Evolutionary conservation across 1,140 invertebrate species (phyloP), one percentile per base, ranked within the genome.

Genomic region (Liolophura sinensis): DNA sequence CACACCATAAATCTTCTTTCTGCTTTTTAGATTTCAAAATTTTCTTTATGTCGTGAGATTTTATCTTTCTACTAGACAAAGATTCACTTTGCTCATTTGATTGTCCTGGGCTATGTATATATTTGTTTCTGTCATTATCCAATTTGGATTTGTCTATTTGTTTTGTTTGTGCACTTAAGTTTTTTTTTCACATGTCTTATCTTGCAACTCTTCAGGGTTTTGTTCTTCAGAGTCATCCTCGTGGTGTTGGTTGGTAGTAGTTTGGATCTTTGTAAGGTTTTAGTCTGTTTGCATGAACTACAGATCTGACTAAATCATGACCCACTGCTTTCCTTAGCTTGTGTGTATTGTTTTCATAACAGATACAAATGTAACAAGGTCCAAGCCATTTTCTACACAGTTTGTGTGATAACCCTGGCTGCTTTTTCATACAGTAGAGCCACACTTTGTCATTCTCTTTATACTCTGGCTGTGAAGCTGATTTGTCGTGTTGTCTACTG

Each of bases 401-500:
- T n/a, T n/a, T n/a, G n/a, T n/a, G n/a, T n/a, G n/a, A n/a, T 16
- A 47, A 47, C 0, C 69, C 72, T 25, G 16, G n/a, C 20, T 50
- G 49, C 12, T 58, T 50, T 22, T 55, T 49, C 3, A 16, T 25
- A n/a, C 27, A 49, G n/a, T 58, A 25, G 7, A 71, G 20, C n/a
- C 31, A 49, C 6, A 73, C 72, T 54, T 25, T 46, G 16, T 73
- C 62, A 52, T 47, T 59, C 48, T 49, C 18, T 50, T 59, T 47
- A 48, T 64, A 73, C 9, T 49, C n/a, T 20, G 65, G 59, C 6
- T 4, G 11, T 56, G 55, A 60, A 9, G 72, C 60, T 18, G 0
- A 51, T 27, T 64, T 64, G 31, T 73, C 72, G 58, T 64, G 52
- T 54, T 51, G 31, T n/a, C 24, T 16, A 54, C 68, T 73, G 20